Evolutionary conservation across 2,113 vertebrate species (phyloP).

Genomic region (Rhabdomys dilectus): DNA sequence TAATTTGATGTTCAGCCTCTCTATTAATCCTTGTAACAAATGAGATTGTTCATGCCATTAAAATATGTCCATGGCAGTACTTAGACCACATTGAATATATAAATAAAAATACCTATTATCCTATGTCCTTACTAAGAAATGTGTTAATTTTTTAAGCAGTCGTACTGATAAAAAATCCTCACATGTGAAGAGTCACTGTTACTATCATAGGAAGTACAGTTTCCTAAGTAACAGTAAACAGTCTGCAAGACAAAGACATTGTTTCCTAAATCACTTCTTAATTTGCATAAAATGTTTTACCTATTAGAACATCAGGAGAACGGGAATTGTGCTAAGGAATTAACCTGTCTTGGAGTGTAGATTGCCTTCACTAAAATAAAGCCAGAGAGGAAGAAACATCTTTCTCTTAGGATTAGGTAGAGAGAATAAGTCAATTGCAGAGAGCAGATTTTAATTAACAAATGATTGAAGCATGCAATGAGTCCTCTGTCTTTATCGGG

Average conservation of each 20-base stretch:
- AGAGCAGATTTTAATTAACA: slow-evolving; percentile 20
- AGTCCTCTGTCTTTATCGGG: neutral
- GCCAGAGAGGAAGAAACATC: neutral
- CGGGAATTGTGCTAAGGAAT: neutral
- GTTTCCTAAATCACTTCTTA: slow-evolving; percentile 37
- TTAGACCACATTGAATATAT: neutral
- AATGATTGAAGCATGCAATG: neutral
- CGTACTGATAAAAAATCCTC: neutral
- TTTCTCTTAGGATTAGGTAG: neutral
- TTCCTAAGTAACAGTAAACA: slow-evolving; percentile 39
- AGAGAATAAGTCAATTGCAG: neutral
- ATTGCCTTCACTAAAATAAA: neutral
- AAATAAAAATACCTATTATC: neutral
- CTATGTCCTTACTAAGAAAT: neutral
- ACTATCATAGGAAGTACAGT: neutral
- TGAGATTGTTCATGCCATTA: neutral
- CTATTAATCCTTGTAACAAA: neutral
- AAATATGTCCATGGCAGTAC: neutral
- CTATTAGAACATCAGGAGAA: neutral
- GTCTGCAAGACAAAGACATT: neutral
- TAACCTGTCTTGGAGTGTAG: neutral
- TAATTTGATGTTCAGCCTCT: neutral
- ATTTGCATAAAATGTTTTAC: neutral
- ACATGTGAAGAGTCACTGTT: neutral
- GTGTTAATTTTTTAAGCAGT: neutral